Percentiles rank a stretch among this genome's conserved stretches.
Conservation (phyloP, 37 sponge, comb jelly and placozoan species). For the Axinella damicornis region DNA sequence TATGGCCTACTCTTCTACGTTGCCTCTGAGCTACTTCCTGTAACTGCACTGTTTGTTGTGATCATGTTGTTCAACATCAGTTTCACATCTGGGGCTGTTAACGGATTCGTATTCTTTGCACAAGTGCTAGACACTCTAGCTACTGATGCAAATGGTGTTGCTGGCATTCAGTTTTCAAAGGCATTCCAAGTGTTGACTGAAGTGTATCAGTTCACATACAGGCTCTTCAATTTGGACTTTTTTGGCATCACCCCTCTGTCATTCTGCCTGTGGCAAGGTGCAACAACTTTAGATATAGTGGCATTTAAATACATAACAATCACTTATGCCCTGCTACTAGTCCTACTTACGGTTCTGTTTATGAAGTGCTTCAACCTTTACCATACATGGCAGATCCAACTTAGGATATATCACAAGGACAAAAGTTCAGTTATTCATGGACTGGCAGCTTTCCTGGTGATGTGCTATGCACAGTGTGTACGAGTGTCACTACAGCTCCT, state of each 20-base stretch:
- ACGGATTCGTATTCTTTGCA: slow-evolving; percentile 10
- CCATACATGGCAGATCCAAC: no score
- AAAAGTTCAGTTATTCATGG: slow-evolving; percentile 37
- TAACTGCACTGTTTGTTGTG: background rate
- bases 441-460: slow-evolving; percentile 44
- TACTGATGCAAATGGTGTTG: background rate
- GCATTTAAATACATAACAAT: slow-evolving; percentile 53
- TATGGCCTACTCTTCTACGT: no score
- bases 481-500: background rate
- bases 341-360: background rate
- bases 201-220: slow-evolving; percentile 11
- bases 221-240: slow-evolving; percentile 52
- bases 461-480: slow-evolving; percentile 35
- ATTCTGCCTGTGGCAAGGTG: slow-evolving; percentile 60
- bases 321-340: slow-evolving; percentile 31
- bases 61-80: background rate
- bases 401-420: background rate
- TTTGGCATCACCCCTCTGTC: slow-evolving; percentile 42
- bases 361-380: no score
- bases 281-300: slow-evolving; percentile 33
- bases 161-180: background rate
- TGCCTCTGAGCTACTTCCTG: no score
- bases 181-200: background rate
- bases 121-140: background rate
- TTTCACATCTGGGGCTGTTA: slow-evolving; percentile 11